A percentile compares a stretch with the other conserved stretches of the same genome.
Evolutionary conservation across 2,113 vertebrate species (phyloP).

Genomic region (Azemiops feae): DNA sequence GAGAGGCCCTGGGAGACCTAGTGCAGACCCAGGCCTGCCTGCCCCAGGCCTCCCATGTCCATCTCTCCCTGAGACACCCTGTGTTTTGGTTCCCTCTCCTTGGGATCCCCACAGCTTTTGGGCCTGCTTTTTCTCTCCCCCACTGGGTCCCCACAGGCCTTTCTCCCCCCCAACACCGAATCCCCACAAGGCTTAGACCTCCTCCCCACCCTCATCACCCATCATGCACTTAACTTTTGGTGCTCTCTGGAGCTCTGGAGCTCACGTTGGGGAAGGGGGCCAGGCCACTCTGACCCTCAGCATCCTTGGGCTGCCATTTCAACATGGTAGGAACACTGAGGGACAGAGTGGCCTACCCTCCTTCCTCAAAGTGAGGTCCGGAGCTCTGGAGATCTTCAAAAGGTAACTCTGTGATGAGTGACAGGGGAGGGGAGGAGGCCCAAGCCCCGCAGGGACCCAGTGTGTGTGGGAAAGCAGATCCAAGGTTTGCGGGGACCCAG

Average conservation of each 20-base stretch:
- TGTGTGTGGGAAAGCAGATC: background rate
- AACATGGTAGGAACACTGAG: background rate
- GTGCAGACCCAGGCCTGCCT: background rate
- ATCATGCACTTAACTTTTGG: background rate
- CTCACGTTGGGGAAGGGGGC: background rate
- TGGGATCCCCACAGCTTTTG: background rate
- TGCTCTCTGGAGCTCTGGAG: background rate
- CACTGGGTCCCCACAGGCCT: background rate
- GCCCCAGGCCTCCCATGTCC: background rate
- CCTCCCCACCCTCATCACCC: background rate
- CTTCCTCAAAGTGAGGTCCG: background rate
- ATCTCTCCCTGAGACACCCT: background rate
- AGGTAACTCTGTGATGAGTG: background rate
- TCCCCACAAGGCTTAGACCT: background rate
- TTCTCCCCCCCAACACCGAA: background rate
- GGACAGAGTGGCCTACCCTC: background rate
- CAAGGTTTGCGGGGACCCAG: background rate
- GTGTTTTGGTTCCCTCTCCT: background rate
- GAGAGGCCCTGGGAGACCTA: background rate
- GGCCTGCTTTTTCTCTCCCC: background rate
- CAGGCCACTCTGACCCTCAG: background rate
- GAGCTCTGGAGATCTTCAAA: background rate
- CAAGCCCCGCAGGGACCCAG: background rate
- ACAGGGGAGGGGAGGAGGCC: background rate
- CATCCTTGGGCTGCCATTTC: background rate